A percentile compares a stretch with the other conserved stretches of the same genome.
Conservation (phyloP, 2,797 vertebrate genomes). For the Rhabdophis nuchalis region DNA sequence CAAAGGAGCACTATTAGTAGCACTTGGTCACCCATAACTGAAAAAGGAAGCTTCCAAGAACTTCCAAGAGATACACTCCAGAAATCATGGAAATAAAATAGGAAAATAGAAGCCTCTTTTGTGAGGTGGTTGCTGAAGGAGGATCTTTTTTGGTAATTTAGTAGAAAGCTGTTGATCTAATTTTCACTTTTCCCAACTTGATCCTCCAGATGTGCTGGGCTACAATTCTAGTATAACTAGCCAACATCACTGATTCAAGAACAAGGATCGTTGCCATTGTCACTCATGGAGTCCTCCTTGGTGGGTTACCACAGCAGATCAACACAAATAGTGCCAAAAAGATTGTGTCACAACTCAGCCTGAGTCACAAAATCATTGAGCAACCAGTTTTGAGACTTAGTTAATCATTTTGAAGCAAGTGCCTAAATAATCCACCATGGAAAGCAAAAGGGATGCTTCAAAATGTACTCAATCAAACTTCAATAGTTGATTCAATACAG, state of each 20-base stretch:
- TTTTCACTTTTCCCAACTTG: neutral
- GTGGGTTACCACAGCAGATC: neutral
- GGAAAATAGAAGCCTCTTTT: neutral
- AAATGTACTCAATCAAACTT: neutral
- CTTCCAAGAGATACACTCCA: neutral
- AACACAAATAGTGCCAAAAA: neutral
- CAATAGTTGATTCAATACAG: neutral
- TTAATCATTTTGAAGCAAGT: neutral
- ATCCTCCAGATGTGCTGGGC: neutral
- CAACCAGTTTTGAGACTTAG: neutral
- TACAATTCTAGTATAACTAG: neutral
- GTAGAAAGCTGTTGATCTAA: neutral
- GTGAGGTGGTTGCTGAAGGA: neutral
- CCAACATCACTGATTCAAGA: neutral
- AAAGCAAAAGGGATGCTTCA: neutral
- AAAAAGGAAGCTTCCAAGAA: neutral
- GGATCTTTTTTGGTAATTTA: neutral
- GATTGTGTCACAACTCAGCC: neutral
- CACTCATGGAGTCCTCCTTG: too few species aligned
- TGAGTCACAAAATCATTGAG: neutral
- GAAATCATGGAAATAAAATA: neutral
- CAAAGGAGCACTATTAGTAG: neutral
- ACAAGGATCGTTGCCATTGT: neutral
- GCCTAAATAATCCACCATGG: neutral
- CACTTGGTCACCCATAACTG: neutral